A percentile compares a stretch with the other conserved stretches of the same genome.
phyloP scores from a whole-genome alignment of 1,140 invertebrate species.

The Cyphomyrmex costatus region DNA sequence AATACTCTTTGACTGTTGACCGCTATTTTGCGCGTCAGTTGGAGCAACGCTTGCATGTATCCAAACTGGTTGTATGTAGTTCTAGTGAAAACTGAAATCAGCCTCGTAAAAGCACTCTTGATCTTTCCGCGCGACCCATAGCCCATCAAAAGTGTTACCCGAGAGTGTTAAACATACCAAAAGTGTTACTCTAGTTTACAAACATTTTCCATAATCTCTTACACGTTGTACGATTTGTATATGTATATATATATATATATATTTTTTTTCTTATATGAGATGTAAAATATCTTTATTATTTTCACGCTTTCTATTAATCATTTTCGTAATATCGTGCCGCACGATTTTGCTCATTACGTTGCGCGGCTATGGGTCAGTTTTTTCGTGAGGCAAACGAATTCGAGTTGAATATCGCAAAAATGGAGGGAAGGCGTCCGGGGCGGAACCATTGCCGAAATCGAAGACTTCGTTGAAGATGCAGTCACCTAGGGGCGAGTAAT shows the following conservation, averaged over 20 bases:
- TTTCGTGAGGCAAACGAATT: slow-evolving; percentile 56
- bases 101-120: slow-evolving; percentile 50
- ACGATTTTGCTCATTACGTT: slow-evolving; percentile 17
- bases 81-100: slow-evolving; percentile 81
- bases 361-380: slow-evolving; percentile 76
- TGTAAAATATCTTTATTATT: slow-evolving; percentile 30
- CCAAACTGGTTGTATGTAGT: slow-evolving; percentile 71
- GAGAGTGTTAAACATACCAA: slow-evolving; percentile 32
- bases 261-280: not conserved
- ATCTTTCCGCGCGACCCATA: slow-evolving; percentile 71
- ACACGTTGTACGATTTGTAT: not conserved
- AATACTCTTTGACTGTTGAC: slow-evolving; percentile 20
- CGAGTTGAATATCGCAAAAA: slow-evolving; percentile 76
- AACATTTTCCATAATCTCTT: slow-evolving; percentile 1
- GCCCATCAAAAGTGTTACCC: slow-evolving; percentile 47
- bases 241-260: not conserved
- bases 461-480: slow-evolving; percentile 84
- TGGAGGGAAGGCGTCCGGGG: slow-evolving; percentile 78
- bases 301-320: not conserved
- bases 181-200: not conserved
- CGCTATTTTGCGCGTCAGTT: slow-evolving; percentile 23
- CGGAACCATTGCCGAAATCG: slow-evolving; percentile 81
- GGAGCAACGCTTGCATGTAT: slow-evolving; percentile 61
- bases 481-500: slow-evolving; percentile 86
- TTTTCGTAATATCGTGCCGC: not conserved